Evolutionary conservation across 1,140 invertebrate species (phyloP).

Genomic region (Catajapyx aquilonaris): DNA sequence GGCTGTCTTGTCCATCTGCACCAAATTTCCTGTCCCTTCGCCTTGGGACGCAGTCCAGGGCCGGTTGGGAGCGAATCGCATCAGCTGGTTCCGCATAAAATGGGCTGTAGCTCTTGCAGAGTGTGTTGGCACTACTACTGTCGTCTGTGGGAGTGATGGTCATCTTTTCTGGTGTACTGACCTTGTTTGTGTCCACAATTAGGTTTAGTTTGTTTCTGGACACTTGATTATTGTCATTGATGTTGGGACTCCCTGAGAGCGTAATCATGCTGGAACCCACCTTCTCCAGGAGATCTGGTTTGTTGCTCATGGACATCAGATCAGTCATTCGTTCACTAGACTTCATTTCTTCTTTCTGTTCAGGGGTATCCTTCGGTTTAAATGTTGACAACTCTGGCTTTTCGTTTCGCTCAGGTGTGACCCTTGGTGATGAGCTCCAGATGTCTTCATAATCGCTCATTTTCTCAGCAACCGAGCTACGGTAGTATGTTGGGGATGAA

Average conservation of each 20-base stretch:
- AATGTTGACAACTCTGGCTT: constrained; percentile 4
- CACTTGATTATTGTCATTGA: no score
- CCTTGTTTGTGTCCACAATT: no score
- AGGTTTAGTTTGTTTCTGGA: no score
- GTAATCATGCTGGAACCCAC: no score
- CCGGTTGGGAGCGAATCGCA: constrained; percentile 39
- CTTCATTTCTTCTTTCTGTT: constrained; percentile 9
- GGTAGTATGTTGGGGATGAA: constrained; percentile 57
- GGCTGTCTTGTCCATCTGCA: background rate
- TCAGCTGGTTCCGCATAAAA: constrained; percentile 85
- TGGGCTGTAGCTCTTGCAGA: constrained; percentile 60
- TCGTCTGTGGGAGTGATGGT: no score
- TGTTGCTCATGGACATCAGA: constrained; percentile 29
- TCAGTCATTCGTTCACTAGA: no score
- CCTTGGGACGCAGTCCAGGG: constrained; percentile 12
- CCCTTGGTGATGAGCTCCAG: constrained; percentile 45
- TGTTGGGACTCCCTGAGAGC: no score
- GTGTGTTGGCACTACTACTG: no score
- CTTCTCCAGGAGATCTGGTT: constrained; percentile 33
- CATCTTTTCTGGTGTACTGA: no score
- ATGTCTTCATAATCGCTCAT: constrained; percentile 89
- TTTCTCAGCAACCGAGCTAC: constrained; percentile 71
- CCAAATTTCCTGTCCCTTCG: constrained; percentile 15
- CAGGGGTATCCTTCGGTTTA: constrained; percentile 11
- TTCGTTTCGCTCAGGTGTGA: constrained; percentile 18